These are phyloP conservation scores for Amniataba percoides DNA, from an alignment of 2,797 vertebrate species.

Conservation along the genomic window DNA sequence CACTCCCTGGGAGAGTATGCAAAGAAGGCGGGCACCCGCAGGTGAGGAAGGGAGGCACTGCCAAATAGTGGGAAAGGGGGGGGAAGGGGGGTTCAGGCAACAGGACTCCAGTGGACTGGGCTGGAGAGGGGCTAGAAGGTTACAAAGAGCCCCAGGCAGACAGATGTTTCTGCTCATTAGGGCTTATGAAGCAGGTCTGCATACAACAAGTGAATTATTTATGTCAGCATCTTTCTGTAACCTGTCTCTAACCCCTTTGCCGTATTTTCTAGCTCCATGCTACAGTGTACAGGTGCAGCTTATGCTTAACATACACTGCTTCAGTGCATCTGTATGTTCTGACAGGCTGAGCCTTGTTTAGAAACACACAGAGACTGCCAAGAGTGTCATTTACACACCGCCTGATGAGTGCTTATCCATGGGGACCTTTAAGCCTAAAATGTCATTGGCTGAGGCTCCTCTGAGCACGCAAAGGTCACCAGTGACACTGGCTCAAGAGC, in stretches of 20 bases:
- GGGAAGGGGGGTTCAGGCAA: neutral
- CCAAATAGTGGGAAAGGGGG: constrained; percentile 18
- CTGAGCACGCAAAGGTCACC: constrained; percentile 82
- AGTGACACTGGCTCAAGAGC: constrained; percentile 72
- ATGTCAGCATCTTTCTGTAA: constrained; percentile 44
- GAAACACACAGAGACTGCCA: constrained; percentile 50
- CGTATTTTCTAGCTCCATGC: constrained; percentile 9
- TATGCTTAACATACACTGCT: constrained; percentile 9
- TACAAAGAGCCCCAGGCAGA: constrained; percentile 58
- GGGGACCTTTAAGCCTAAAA: constrained; percentile 75
- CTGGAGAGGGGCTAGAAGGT: constrained; percentile 47
- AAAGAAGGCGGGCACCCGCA: constrained; percentile 53
- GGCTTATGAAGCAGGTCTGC: constrained; percentile 49
- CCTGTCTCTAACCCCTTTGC: constrained; percentile 13
- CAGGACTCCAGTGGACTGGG: constrained; percentile 19
- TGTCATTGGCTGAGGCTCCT: constrained; percentile 78
- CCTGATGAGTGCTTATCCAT: constrained; percentile 70
- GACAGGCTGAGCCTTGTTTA: constrained; percentile 51
- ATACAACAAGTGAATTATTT: constrained; percentile 68
- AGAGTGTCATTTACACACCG: constrained; percentile 71
- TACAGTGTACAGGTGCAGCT: neutral
- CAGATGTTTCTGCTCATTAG: constrained; percentile 78
- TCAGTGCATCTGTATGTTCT: constrained; percentile 33
- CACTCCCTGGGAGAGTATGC: constrained; percentile 49
- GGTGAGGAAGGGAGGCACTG: constrained; percentile 48